Evolutionary conservation across 2,888 invertebrate genomes (phyloP).

Genomic region (Leptinotarsa juncta): DNA sequence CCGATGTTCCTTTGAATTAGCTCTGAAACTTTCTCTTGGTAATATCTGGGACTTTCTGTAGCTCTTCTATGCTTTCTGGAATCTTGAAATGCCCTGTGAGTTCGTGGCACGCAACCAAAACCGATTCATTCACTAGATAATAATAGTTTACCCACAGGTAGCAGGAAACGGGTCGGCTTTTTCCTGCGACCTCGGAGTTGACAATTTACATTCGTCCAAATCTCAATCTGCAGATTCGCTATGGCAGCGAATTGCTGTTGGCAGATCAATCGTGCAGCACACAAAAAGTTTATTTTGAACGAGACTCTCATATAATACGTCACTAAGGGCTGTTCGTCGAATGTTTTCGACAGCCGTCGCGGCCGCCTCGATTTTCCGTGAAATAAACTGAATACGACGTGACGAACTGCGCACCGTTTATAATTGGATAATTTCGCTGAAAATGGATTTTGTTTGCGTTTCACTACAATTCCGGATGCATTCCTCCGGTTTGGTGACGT

Average conservation of each 20-base stretch:
- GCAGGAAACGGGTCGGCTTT: neutral
- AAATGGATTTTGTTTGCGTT: conserved; percentile 27
- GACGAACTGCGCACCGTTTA: conserved; percentile 16
- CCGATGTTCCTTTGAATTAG: too few species aligned
- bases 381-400: conserved; percentile 21
- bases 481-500: conserved; percentile 10
- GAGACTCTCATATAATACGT: conserved; percentile 2
- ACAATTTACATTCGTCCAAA: conserved; percentile 53
- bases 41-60: too few species aligned
- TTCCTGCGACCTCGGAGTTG: conserved; percentile 39
- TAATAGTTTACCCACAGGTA: neutral
- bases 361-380: conserved; percentile 5
- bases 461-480: conserved; percentile 8
- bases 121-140: neutral
- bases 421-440: conserved; percentile 27
- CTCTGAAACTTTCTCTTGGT: too few species aligned
- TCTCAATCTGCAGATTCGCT: conserved; percentile 59
- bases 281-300: conserved; percentile 17
- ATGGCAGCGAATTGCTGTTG: conserved; percentile 61
- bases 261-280: conserved; percentile 59
- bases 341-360: conserved; percentile 28
- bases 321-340: conserved; percentile 10
- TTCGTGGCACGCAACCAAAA: neutral
- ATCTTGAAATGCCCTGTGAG: too few species aligned
- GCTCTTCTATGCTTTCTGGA: too few species aligned